Base-by-base conservation (phyloP, 2,113 vertebrate species). In the Microtus pennsylvanicus region DNA sequence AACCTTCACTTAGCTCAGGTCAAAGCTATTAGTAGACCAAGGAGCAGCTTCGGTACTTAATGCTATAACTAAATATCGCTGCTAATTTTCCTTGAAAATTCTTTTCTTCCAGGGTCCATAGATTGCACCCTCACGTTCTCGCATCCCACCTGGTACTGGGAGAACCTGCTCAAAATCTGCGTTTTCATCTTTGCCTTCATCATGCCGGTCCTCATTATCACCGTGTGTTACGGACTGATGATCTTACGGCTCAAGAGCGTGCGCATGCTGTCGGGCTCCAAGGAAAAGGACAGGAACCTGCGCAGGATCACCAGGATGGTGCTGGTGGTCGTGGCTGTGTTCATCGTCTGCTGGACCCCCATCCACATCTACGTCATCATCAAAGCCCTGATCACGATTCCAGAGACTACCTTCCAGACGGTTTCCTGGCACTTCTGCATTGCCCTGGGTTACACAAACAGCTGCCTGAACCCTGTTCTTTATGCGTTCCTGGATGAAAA, bases 341-440 rank as follows among this genome's bases (percentile, higher is more conserved):
- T 99, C 96, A 99, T 99, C 12, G 94, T 99, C 96, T 99, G 99
- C 99, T 99, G 99, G 99, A 99, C 99, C 12, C 99, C 99, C 61
- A 99, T 99, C 96, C 99, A 99, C 97, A 99, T 99, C 96, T 99
- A 99, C 1, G 99, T 99, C 96, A 99, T 99, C 97, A 98, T 99
- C 97, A 99, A 99, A 98, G 99, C 99, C 65, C 98, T 99, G 98
- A 98, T 99, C 89, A 99, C 99, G 67, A 99, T 99, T 94, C 99
- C 99, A 86, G 99, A 98, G 98, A 99, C 99, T 45, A 99, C 99
- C 5, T 99, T 99, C 94, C 99, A 99, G 98, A 99, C 99, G 1
- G 99, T 99, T 88, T 99, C 99, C 94, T 99, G 99, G 99, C 99
- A 99, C 98, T 99, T 99, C 98, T 99, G 99, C 98, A 99, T 99